Evolutionary conservation across 2,797 vertebrate species (phyloP), one percentile per base, ranked within the genome.

Genomic region (Phyllotis vaccarum): DNA sequence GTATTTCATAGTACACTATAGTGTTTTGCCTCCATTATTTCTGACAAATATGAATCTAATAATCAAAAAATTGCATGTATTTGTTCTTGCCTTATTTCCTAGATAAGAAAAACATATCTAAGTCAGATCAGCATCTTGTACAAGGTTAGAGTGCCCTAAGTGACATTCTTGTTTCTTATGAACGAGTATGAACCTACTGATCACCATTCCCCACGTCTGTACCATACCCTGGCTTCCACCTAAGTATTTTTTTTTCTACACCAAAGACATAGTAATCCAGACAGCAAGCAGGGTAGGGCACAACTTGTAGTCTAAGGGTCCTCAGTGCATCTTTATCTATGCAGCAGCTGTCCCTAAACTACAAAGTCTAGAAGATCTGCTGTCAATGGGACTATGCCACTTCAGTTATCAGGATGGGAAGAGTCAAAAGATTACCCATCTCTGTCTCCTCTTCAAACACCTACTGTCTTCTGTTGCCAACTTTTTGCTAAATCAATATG

Each of bases 11-110:
- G 34, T 40, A 58, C 58, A 54, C 31, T 40, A 34, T 31, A 82
- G 5, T 62, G 37, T 89, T 90, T 92, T 83, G 9, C 46, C 31
- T 89, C 79, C 21, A 21, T 82, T 94, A 6, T 91, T 93, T 91
- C 37, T 76, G 76, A 66, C 62, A 52, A 43, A 72, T 78, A 72
- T 1, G 52, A 70, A 54, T 72, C 60, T 49, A 64, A 64, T 70
- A 29, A 85, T 76, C 81, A 91, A 49, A 89, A 14, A 76, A 54
- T 43, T 52, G n/a, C 74, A 85, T 70, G 14, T 43, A 85, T 72
- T 52, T 81, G 74, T 68, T 82, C n/a, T 54, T 94, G 81, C 2
- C 34, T 24, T 81, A 60, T 37, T 87, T 75, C n/a, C 54, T 58
- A 90, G n/a, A 54, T 31, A 81, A 85, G n/a, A 52, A 83, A 54